These are phyloP conservation scores for Spialia ferax DNA, from an alignment of 2,888 invertebrate genomes.

Conservation along the genomic window DNA sequence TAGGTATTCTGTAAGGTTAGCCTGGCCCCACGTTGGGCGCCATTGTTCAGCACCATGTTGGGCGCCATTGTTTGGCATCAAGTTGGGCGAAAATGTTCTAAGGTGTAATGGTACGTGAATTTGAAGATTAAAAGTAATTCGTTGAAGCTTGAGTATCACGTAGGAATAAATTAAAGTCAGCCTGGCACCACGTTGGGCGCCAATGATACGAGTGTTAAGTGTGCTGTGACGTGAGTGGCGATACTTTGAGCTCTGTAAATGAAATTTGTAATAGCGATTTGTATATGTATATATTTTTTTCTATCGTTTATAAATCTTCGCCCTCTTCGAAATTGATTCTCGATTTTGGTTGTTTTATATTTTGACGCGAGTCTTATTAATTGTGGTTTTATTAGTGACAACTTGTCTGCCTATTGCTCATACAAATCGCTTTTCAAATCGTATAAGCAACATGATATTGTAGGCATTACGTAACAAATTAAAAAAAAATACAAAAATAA, in stretches of 20 bases:
- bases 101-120: too few species aligned
- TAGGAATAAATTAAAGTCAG: not conserved
- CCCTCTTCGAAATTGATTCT: slow-evolving; percentile 13
- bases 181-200: too few species aligned
- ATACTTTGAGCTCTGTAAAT: slow-evolving; percentile 1
- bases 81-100: too few species aligned
- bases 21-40: too few species aligned
- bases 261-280: slow-evolving; percentile 32
- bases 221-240: not conserved
- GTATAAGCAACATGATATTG: slow-evolving; percentile 15
- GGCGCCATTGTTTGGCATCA: too few species aligned
- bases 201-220: not conserved
- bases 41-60: too few species aligned
- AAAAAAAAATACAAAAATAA: not conserved
- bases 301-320: slow-evolving; percentile 4
- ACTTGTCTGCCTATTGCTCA: not conserved
- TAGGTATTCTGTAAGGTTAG: too few species aligned
- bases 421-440: slow-evolving; percentile 35
- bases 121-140: too few species aligned
- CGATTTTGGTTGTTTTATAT: slow-evolving; percentile 15
- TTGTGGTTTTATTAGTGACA: slow-evolving; percentile 20
- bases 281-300: slow-evolving; percentile 26
- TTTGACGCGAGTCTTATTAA: slow-evolving; percentile 14
- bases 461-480: not conserved
- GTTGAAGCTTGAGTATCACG: too few species aligned